Percentiles rank a stretch among this genome's conserved stretches.
Conservation (phyloP, 1,140 invertebrate species). For the Drosophila auraria region DNA sequence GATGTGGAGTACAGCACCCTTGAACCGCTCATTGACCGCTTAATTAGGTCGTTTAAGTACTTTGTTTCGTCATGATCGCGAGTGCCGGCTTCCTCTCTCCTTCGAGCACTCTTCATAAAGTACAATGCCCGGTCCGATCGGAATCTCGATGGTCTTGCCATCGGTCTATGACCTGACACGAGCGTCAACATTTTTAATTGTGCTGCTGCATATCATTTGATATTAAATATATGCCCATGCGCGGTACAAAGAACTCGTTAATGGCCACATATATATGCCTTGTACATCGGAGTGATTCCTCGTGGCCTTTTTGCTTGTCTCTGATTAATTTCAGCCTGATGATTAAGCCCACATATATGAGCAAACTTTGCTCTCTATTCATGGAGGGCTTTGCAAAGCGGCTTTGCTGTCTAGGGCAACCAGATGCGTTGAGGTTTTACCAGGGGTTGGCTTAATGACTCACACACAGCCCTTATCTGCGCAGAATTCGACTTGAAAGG, state of each 20-base stretch:
- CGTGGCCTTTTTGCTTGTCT: slow-evolving; percentile 22
- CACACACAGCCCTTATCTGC: slow-evolving; percentile 2
- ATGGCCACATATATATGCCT: slow-evolving; percentile 10
- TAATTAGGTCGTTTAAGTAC: slow-evolving; percentile 72
- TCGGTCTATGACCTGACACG: slow-evolving; percentile 60
- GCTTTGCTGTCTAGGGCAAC: slow-evolving; percentile 40
- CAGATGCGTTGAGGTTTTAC: slow-evolving; percentile 11
- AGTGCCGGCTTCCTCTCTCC: slow-evolving; percentile 31
- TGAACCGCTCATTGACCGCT: slow-evolving; percentile 71
- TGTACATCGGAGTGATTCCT: slow-evolving; percentile 18
- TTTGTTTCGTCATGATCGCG: slow-evolving; percentile 59
- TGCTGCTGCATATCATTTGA: slow-evolving; percentile 72
- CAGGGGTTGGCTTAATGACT: slow-evolving; percentile 14
- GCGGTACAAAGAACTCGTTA: slow-evolving; percentile 28
- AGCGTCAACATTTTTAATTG: slow-evolving; percentile 71
- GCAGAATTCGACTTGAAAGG: slow-evolving; percentile 6
- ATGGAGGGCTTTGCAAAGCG: slow-evolving; percentile 7
- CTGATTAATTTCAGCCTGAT: slow-evolving; percentile 49
- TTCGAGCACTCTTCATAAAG: slow-evolving; percentile 9
- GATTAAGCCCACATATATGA: slow-evolving; percentile 58
- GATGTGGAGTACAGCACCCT: slow-evolving; percentile 50
- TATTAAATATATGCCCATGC: slow-evolving; percentile 50
- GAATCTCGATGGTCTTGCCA: slow-evolving; percentile 44
- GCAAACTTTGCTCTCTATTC: slow-evolving; percentile 24
- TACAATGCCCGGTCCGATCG: slow-evolving; percentile 57